Percentiles rank a stretch among this genome's conserved stretches.
These are phyloP conservation scores for Dysidea cf. avara DNA, from an alignment of 37 sponge, comb jelly and placozoan genomes.

Conservation along the genomic window DNA sequence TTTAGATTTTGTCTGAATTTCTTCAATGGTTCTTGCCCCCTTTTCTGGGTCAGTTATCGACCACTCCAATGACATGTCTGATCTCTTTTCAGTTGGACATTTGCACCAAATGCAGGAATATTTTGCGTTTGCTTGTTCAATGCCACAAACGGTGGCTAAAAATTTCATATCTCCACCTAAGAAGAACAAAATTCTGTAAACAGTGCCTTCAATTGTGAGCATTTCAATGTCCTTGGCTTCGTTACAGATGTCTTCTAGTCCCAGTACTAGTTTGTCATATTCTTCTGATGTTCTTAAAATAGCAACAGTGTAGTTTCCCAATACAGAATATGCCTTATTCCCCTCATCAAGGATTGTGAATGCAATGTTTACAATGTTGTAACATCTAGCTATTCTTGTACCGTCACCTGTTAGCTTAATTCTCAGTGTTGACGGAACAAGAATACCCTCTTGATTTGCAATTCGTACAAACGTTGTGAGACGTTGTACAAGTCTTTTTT, in stretches of 20 bases:
- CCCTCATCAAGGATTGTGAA: constrained; percentile 10
- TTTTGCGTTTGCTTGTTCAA: constrained; percentile 10
- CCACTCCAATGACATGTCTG: constrained; percentile 3
- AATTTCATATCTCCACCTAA: constrained; percentile 24
- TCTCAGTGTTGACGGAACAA: neutral
- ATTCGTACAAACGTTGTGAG: neutral
- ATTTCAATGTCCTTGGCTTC: constrained; percentile 3
- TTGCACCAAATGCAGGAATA: too few species aligned
- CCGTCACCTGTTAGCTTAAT: constrained; percentile 16
- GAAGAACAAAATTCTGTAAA: constrained; percentile 20
- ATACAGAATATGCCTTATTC: neutral
- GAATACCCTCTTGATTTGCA: neutral
- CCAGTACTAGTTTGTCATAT: constrained; percentile 1
- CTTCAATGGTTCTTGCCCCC: constrained; percentile 18
- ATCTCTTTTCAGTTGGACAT: neutral
- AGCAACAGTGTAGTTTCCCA: constrained; percentile 12
- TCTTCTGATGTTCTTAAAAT: neutral
- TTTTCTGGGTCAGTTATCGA: neutral
- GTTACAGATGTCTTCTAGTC: neutral
- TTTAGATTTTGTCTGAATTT: constrained; percentile 1
- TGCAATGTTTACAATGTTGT: constrained; percentile 6
- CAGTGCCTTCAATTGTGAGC: neutral
- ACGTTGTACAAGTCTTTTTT: neutral
- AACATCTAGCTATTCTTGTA: neutral
- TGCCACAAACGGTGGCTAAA: neutral